These are phyloP conservation scores for Pristionchus maxplancki DNA, from an alignment of 2,888 invertebrate genomes.

Conservation along the genomic window DNA sequence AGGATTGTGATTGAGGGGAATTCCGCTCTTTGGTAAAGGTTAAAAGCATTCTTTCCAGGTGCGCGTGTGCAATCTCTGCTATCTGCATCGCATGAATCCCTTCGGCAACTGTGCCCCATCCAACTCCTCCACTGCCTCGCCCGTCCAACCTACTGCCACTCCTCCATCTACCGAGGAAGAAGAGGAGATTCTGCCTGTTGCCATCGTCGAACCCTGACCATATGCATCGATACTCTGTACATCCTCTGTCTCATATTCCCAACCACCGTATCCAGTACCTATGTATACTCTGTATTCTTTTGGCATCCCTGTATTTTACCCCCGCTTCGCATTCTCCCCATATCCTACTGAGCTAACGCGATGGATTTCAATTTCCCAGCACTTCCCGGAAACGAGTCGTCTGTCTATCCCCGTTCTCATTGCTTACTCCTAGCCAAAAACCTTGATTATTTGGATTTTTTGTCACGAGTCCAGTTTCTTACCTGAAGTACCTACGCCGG, in stretches of 20 bases:
- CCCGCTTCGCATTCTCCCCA: not conserved
- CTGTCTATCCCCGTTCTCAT: not conserved
- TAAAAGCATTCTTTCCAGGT: too few relatives aligned
- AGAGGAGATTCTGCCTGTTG: not conserved
- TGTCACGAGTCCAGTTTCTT: not conserved
- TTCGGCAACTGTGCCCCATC: slow-evolving; percentile 62
- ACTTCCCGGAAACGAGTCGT: not conserved
- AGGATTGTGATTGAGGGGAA: too few relatives aligned
- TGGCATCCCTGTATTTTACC: not conserved
- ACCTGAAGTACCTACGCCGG: not conserved
- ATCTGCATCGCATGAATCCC: slow-evolving; percentile 75
- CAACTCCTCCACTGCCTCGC: slow-evolving; percentile 4
- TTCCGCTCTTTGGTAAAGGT: too few relatives aligned
- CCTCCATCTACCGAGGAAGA: slow-evolving; percentile 1
- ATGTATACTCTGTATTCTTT: not conserved
- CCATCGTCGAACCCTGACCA: not conserved
- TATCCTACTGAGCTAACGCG: not conserved
- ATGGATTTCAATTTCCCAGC: not conserved
- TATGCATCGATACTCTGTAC: slow-evolving; percentile 6
- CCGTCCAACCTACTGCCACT: not conserved
- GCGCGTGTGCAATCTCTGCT: slow-evolving; percentile 77
- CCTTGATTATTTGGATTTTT: not conserved
- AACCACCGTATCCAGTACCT: not conserved
- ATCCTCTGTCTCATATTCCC: too few relatives aligned
- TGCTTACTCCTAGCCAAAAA: not conserved